Conservation (phyloP, 2,888 invertebrate species). For the Perithous albicinctus region DNA sequence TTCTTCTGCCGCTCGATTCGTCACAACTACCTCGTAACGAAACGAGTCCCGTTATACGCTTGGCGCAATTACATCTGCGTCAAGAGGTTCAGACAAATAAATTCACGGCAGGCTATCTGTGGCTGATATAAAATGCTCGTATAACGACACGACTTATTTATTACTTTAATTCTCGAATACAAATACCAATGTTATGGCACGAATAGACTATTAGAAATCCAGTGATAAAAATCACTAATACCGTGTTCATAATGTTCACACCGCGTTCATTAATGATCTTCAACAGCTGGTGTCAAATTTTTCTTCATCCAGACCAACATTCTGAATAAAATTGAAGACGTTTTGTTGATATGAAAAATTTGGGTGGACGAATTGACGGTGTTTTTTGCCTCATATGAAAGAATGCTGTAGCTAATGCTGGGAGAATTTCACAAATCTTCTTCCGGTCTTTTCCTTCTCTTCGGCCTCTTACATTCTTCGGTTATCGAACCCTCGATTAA, state of each 20-base stretch:
- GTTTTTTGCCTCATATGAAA: too few relatives aligned
- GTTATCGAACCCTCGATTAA: constrained; percentile 4
- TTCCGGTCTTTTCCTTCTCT: constrained; percentile 14
- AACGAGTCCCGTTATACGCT: constrained; percentile 38
- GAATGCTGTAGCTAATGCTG: neutral
- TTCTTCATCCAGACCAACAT: too few relatives aligned
- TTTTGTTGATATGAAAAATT: too few relatives aligned
- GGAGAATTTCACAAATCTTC: constrained; percentile 19
- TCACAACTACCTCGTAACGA: constrained; percentile 46
- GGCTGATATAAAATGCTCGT: neutral
- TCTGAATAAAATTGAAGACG: too few relatives aligned
- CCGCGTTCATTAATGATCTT: too few relatives aligned
- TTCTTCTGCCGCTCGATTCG: constrained; percentile 36
- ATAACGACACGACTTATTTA: constrained; percentile 12
- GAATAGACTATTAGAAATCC: too few relatives aligned
- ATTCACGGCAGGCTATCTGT: neutral
- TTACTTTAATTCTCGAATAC: neutral
- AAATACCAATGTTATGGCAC: too few relatives aligned
- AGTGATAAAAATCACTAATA: too few relatives aligned
- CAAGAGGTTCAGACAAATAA: constrained; percentile 1
- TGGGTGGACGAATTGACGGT: too few relatives aligned
- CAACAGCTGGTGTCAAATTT: too few relatives aligned
- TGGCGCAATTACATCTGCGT: constrained; percentile 40
- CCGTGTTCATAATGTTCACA: too few relatives aligned
- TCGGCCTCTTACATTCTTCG: neutral